Percentiles rank a stretch among this genome's conserved stretches.
phyloP scores from a whole-genome alignment of 2,113 vertebrate species.

The Reinhardtius hippoglossoides region DNA sequence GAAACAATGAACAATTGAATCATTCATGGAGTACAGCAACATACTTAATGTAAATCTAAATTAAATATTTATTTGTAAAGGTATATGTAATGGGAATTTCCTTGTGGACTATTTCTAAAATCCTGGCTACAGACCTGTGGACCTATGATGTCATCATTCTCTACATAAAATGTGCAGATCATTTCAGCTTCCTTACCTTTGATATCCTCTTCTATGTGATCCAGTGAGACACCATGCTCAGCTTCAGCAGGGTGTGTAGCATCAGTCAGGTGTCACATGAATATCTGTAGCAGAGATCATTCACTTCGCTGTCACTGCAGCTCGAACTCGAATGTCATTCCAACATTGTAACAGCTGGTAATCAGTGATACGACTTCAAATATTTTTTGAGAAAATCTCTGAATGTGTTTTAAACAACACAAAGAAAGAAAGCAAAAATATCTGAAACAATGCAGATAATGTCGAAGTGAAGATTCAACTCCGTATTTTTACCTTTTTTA shows the following conservation, averaged over 20 bases:
- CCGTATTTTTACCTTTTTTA: no score
- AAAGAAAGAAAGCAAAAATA: neutral
- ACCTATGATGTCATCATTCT: neutral
- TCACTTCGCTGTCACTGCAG: neutral
- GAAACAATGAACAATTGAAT: no score
- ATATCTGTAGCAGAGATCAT: neutral
- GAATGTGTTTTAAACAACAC: neutral
- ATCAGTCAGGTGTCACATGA: constrained; percentile 20
- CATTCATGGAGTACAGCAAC: no score
- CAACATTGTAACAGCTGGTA: neutral
- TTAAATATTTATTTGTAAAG: no score
- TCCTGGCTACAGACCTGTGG: neutral
- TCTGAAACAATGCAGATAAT: neutral
- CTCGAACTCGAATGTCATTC: neutral
- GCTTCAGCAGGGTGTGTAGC: constrained; percentile 18
- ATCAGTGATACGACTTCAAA: neutral
- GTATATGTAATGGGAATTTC: neutral
- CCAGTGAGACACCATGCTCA: constrained; percentile 27
- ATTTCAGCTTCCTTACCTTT: constrained; percentile 43
- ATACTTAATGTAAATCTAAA: no score
- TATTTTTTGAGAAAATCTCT: neutral
- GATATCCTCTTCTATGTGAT: constrained; percentile 23
- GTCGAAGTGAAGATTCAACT: neutral
- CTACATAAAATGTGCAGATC: neutral
- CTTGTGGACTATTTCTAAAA: no score